phyloP scores from a whole-genome alignment of 2,113 vertebrate genomes.

The Chaetorhynchus papuensis region DNA sequence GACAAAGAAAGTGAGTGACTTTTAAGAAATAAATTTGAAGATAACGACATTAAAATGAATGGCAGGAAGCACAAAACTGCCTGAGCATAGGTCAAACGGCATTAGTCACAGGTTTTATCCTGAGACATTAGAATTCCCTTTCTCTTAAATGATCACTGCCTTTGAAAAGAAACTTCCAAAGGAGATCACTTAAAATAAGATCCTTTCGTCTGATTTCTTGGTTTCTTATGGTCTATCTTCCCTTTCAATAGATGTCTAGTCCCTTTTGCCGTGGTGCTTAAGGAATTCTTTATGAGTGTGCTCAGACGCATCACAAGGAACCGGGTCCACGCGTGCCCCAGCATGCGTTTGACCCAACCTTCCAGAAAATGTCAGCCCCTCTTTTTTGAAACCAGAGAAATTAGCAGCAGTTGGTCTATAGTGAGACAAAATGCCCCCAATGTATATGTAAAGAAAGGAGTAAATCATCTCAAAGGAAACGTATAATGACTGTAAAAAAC shows the following conservation, averaged over 20 bases:
- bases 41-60: conserved; percentile 80
- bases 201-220: conserved; percentile 72
- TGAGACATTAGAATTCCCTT: conserved; percentile 56
- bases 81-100: conserved; percentile 78
- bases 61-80: conserved; percentile 76
- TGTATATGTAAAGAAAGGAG: conserved; percentile 10
- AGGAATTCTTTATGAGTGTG: conserved; percentile 58
- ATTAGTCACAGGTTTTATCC: conserved; percentile 88
- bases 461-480: conserved; percentile 8
- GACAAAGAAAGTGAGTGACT: conserved; percentile 60
- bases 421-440: conserved; percentile 1
- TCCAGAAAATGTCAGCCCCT: conserved; percentile 47
- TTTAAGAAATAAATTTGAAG: conserved; percentile 78
- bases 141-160: conserved; percentile 53
- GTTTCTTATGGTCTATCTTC: conserved; percentile 64
- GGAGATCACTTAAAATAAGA: conserved; percentile 72
- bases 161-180: conserved; percentile 74
- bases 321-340: conserved; percentile 75
- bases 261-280: conserved; percentile 54
- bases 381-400: conserved; percentile 54
- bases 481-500: conserved; percentile 2
- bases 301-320: conserved; percentile 39
- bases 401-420: conserved; percentile 56
- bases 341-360: conserved; percentile 69
- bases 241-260: conserved; percentile 55